phyloP scores from a whole-genome alignment of 2,797 vertebrate species.

The Carcharodon carcharias region DNA sequence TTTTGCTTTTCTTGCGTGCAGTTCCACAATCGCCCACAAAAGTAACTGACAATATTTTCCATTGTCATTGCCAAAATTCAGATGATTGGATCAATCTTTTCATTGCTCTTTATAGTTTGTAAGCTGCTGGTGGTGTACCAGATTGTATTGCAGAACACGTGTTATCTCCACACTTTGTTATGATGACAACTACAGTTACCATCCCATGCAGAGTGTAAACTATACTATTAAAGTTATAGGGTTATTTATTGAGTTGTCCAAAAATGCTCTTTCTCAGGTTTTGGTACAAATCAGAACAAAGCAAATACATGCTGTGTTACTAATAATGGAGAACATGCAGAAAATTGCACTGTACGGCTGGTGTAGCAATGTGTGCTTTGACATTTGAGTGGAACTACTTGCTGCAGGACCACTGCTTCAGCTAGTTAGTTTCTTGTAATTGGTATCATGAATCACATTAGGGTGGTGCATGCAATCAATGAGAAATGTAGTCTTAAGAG shows the following conservation, averaged over 20 bases:
- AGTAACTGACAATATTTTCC: background rate
- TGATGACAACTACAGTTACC: background rate
- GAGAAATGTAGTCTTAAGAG: too few relatives aligned
- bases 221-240: background rate
- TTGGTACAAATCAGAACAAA: background rate
- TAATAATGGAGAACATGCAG: background rate
- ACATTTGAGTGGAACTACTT: background rate
- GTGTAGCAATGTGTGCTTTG: background rate
- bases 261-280: background rate
- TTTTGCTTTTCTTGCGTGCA: background rate
- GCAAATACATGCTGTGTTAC: background rate
- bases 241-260: background rate
- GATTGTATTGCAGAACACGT: background rate
- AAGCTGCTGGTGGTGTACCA: background rate
- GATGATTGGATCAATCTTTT: background rate
- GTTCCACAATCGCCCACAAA: background rate
- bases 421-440: background rate
- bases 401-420: background rate
- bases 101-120: background rate
- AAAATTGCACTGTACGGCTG: background rate
- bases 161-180: background rate
- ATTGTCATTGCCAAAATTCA: background rate
- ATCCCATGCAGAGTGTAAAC: conserved; percentile 34
- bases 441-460: background rate
- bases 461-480: background rate